Base-by-base conservation (phyloP, 2,797 vertebrate species). In the Borostomias antarcticus region DNA sequence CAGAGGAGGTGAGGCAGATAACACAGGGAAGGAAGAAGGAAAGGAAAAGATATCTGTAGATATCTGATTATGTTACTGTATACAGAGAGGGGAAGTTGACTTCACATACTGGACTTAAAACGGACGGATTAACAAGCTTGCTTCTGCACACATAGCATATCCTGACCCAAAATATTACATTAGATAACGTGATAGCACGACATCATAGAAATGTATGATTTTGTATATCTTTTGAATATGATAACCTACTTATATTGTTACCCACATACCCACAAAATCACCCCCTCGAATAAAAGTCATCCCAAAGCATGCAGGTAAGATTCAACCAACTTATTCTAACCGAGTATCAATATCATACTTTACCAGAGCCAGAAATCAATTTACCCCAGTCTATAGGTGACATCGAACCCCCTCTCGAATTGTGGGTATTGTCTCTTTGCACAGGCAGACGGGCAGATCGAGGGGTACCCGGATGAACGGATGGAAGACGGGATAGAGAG, bases 381-480 rank as follows among this genome's bases (percentile, higher is more conserved):
- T 58, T 47, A 43, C 26, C 53, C 29, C 25, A 23, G 64, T 80
- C 64, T 73, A 66, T 53, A 26, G 47, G 57, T 62, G 45, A 74
- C 76, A 67, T 25, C 58, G 25, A 82, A 76, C 54, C 64, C 56
- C 54, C 69, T 77, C 68, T 68, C 57, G 57, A 65, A 79, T 62
- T 58, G 53, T 62, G 60, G 73, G 78, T 73, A 81, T 82, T 78
- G 73, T 77, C 78, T 77, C 68, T 58, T 47, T 40, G 25, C 57
- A 65, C 57, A 26, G 72, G 65, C 72, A 37, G 72, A 77, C 65
- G 43, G 76, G 84, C 63, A 69, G 66, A 79, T 74, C 70, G 50
- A 54, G 25, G 77, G 78, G 73, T 81, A 86, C 82, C 84, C 80
- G 84, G 86, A 89, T 86, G 82, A 84, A 82, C 52, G 77, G 75